Evolutionary conservation across 2,888 invertebrate species (phyloP).

Genomic region (Ectropis crepuscularia): DNA sequence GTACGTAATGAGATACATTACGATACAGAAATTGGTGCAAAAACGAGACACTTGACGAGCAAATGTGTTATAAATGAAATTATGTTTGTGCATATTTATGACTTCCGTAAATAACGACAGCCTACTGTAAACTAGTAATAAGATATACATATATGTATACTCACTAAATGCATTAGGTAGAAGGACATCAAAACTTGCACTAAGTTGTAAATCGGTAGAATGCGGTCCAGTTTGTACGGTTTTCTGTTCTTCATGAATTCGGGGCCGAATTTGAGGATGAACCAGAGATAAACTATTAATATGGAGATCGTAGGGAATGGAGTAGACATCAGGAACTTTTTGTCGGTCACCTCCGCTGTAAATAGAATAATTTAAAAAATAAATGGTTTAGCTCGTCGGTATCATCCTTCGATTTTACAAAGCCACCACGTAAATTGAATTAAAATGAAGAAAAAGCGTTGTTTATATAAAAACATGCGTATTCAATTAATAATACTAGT

Average conservation of each 20-base stretch:
- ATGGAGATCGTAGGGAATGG: conserved; percentile 85
- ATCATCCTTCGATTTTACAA: background rate
- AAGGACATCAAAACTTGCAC: conserved; percentile 85
- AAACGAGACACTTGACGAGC: too few relatives aligned
- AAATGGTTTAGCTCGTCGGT: background rate
- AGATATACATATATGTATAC: conserved; percentile 39
- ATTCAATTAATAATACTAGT: too few relatives aligned
- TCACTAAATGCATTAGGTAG: conserved; percentile 80
- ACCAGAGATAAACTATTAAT: conserved; percentile 85
- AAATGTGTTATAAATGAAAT: too few relatives aligned
- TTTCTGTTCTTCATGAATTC: conserved; percentile 86
- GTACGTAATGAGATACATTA: too few relatives aligned
- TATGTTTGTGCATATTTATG: too few relatives aligned
- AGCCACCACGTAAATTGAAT: too few relatives aligned
- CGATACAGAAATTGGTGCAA: too few relatives aligned
- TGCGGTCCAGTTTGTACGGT: conserved; percentile 84
- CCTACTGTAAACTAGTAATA: too few relatives aligned
- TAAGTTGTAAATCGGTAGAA: conserved; percentile 87
- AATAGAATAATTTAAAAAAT: conserved; percentile 18
- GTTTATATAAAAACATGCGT: too few relatives aligned
- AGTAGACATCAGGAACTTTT: conserved; percentile 86
- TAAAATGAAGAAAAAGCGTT: too few relatives aligned
- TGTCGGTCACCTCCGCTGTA: conserved; percentile 58
- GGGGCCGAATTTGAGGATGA: conserved; percentile 89
- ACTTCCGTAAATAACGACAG: too few relatives aligned